Conservation (phyloP, 2,797 vertebrate genomes). For the Propithecus deckenii region DNA sequence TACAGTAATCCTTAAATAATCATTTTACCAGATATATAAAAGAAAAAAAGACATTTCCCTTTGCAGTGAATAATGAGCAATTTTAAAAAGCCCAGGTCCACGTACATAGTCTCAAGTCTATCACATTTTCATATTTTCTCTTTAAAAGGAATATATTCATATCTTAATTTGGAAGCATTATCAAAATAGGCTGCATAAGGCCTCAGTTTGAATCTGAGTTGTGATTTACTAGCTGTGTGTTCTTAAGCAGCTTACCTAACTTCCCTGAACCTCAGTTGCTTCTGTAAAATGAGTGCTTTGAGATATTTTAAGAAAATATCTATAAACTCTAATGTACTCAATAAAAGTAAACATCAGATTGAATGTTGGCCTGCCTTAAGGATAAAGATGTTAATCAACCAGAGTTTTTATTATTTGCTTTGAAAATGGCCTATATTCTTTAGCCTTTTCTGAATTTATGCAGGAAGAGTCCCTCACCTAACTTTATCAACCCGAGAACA, state of each 20-base stretch:
- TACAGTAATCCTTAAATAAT: background rate
- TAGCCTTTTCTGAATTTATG: background rate
- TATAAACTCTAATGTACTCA: background rate
- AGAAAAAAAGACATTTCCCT: background rate
- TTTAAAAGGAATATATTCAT: background rate
- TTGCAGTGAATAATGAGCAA: background rate
- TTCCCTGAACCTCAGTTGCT: background rate
- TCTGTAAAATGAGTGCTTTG: background rate
- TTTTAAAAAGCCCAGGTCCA: background rate
- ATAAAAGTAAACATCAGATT: background rate
- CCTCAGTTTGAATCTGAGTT: background rate
- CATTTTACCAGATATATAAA: background rate
- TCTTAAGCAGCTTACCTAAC: background rate
- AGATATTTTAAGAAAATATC: background rate
- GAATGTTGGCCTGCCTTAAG: background rate
- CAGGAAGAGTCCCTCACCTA: rapidly evolving
- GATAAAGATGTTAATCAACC: background rate
- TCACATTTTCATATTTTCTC: background rate
- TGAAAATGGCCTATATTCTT: background rate
- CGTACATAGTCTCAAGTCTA: background rate
- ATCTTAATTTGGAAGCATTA: background rate
- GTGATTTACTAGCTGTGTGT: background rate
- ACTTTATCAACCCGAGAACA: background rate
- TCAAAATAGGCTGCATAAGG: background rate
- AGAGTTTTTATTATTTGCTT: background rate